phyloP scores from a whole-genome alignment of 2,888 invertebrate genomes.

The Thecophora atra region DNA sequence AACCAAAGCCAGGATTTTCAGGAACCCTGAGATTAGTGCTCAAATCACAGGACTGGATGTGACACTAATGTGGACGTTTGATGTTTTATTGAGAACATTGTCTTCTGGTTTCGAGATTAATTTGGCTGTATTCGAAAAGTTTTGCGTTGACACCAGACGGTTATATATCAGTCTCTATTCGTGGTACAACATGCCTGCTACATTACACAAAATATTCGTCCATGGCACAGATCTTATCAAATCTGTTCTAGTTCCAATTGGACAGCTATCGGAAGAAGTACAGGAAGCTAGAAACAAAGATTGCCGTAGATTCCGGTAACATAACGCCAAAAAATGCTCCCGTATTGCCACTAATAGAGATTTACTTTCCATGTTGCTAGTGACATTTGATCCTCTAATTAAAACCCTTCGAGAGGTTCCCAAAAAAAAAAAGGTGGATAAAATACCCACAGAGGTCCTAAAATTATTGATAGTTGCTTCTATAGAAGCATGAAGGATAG shows the following conservation, averaged over 20 bases:
- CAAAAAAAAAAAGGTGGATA: not conserved
- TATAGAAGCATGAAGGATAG: too few relatives aligned
- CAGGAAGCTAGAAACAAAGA: conserved; percentile 18
- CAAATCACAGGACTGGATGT: conserved; percentile 34
- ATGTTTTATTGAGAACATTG: conserved; percentile 40
- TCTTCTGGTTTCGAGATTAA: conserved; percentile 15
- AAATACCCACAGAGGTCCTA: too few relatives aligned
- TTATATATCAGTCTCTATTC: conserved; percentile 8
- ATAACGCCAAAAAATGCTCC: not conserved
- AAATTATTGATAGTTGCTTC: conserved; percentile 4
- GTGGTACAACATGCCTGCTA: not conserved
- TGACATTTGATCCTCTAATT: too few relatives aligned
- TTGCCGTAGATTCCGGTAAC: conserved; percentile 13
- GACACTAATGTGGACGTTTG: conserved; percentile 27
- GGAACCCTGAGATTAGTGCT: conserved; percentile 37
- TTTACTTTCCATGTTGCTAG: too few relatives aligned
- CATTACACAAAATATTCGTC: not conserved
- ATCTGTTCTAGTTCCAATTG: conserved; percentile 16
- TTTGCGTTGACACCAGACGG: conserved; percentile 17
- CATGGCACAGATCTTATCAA: conserved; percentile 2
- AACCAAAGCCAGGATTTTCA: conserved; percentile 46
- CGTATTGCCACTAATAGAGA: conserved; percentile 3
- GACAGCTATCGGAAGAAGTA: conserved; percentile 17
- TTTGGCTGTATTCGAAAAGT: conserved; percentile 5
- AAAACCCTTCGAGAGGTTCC: not conserved